A percentile compares a stretch with the other conserved stretches of the same genome.
Evolutionary conservation across 2,888 invertebrate genomes (phyloP).

Genomic region (Carterocephalus palaemon): DNA sequence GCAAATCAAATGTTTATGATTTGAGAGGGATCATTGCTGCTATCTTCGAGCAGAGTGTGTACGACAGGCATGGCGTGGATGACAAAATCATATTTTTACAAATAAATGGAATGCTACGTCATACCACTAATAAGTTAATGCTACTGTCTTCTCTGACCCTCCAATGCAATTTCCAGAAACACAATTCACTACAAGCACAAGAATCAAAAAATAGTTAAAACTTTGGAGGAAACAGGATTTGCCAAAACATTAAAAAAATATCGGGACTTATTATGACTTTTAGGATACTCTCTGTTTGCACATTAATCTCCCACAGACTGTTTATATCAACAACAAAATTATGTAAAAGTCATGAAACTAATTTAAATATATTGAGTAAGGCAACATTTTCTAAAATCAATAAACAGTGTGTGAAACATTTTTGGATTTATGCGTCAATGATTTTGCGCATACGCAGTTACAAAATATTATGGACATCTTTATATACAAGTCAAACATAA

Average conservation of each 20-base stretch:
- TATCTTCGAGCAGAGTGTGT: conserved; percentile 55
- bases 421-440: conserved; percentile 23
- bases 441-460: conserved; percentile 58
- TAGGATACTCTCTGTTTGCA: conserved; percentile 62
- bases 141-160: conserved; percentile 65
- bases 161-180: conserved; percentile 51
- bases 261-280: conserved; percentile 40
- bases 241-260: conserved; percentile 27
- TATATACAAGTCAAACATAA: conserved; percentile 31
- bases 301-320: conserved; percentile 56
- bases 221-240: conserved; percentile 64
- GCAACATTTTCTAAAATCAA: not conserved
- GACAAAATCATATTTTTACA: conserved; percentile 55
- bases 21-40: conserved; percentile 64
- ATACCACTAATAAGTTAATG: conserved; percentile 57
- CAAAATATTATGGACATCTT: conserved; percentile 47
- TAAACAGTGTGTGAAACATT: conserved; percentile 55
- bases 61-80: conserved; percentile 58
- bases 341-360: too few relatives aligned
- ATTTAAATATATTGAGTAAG: not conserved
- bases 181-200: conserved; percentile 66
- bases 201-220: conserved; percentile 45
- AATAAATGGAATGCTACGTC: conserved; percentile 59
- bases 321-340: conserved; percentile 23
- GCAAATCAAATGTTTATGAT: conserved; percentile 55